Evolutionary conservation across 1,140 invertebrate species (phyloP).

Genomic region (Lanistes nyassanus): DNA sequence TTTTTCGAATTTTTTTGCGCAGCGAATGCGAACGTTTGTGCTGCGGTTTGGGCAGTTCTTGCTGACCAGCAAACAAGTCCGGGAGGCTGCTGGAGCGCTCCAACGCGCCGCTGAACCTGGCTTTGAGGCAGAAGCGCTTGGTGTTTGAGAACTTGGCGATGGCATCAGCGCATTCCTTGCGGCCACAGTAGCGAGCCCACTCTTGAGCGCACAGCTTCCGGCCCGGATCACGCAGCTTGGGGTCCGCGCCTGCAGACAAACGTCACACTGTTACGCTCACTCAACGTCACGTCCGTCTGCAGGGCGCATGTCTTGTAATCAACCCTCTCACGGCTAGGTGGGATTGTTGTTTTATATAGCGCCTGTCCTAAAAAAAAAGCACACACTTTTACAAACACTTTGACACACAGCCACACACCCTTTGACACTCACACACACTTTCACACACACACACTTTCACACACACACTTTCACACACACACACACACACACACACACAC

Average conservation of each 20-base stretch:
- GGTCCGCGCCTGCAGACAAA: constrained; percentile 74
- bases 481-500: neutral
- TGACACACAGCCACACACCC: constrained; percentile 7
- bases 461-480: constrained; percentile 14
- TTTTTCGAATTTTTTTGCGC: constrained; percentile 50
- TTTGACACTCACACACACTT: neutral
- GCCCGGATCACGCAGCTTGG: constrained; percentile 77
- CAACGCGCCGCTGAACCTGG: constrained; percentile 21
- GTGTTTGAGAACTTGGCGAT: constrained; percentile 76
- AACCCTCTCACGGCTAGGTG: no score
- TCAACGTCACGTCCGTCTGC: neutral
- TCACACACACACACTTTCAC: constrained; percentile 12
- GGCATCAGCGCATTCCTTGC: constrained; percentile 79
- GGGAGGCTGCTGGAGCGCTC: constrained; percentile 48
- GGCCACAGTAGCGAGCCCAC: constrained; percentile 82
- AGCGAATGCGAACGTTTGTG: constrained; percentile 45
- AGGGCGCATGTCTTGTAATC: neutral
- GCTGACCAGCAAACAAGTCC: constrained; percentile 35
- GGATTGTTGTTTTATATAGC: no score
- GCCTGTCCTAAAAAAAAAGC: neutral
- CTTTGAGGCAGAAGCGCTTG: constrained; percentile 51
- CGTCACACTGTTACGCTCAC: neutral
- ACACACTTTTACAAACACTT: neutral
- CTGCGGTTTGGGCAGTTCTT: constrained; percentile 7
- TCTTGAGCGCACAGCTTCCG: constrained; percentile 79